Base-by-base conservation (phyloP, 2,797 vertebrate genomes). In the Gorsachius magnificus region DNA sequence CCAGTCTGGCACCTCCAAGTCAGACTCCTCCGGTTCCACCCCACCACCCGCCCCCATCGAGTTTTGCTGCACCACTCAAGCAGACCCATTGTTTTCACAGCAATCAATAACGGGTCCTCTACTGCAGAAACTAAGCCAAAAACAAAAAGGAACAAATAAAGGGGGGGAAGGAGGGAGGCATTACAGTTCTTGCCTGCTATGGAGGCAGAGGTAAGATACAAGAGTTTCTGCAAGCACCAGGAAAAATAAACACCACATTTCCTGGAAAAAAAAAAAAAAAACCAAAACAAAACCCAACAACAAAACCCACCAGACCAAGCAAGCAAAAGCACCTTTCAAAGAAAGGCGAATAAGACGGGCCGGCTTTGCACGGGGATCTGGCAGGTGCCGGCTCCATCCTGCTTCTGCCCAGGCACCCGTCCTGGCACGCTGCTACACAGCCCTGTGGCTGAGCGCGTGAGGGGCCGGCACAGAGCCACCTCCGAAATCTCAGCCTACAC, bases 401-500 rank as follows among this genome's bases (percentile, higher is more conserved):
- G 18, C 54, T 65, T 57, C 56, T 74, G 43, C 51, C 14, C 68
- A 18, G 54, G 65, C 46, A 17, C 8, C 1, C 1, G 2, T 29
- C 51, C 69, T 54, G 50, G 24, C 20, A 14, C 5, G 22, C 35
- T 87, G 43, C 61, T 5, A 1, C 36, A 28, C 24, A 63, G 46
- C 46, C 54, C 64, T 3, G 2, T 24, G 41, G 61, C 63, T 43
- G 45, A 58, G 43, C 0, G 0, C 2, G 0, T 13, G 16, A 18
- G 28, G 16, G 24, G 45, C 38, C 3, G 3, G 53, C 53, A 54
- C 38, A 35, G 38, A 78, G 16, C 28, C 2, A 0, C 18, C 46
- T 74, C 46, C 3, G 3, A 43, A 70, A 53, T 33, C 56, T 50
- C 68, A 41, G 70, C 10, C 80, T 77, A 69, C 51, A 18, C 4